Percentiles rank a stretch among this genome's conserved stretches.
These are phyloP conservation scores for Clarias laeviceps DNA, from an alignment of 2,797 vertebrate genomes.

Conservation along the genomic window DNA sequence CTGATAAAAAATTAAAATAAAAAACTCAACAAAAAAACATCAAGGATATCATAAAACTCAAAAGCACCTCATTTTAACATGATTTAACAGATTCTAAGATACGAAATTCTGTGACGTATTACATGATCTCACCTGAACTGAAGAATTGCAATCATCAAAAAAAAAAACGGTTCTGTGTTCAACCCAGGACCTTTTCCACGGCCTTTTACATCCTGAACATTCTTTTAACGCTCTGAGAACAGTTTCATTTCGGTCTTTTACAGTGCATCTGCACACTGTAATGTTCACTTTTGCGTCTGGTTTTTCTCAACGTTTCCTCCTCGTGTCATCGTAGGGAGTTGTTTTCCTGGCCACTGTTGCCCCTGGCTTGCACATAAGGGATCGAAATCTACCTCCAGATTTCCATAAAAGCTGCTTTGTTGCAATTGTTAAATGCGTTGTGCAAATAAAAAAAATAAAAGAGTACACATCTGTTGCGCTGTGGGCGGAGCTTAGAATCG, in stretches of 20 bases:
- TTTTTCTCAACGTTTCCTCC: slow-evolving; percentile 24
- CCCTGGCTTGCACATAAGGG: slow-evolving; percentile 11
- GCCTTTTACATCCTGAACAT: background rate
- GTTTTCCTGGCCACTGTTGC: slow-evolving; percentile 26
- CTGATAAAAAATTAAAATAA: too few relatives aligned
- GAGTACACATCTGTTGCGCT: background rate
- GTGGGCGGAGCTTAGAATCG: background rate
- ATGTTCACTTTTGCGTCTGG: slow-evolving; percentile 5
- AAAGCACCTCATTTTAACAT: too few relatives aligned
- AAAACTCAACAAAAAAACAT: background rate
- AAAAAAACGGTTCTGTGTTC: background rate
- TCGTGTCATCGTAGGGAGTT: slow-evolving; percentile 6
- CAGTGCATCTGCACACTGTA: slow-evolving; percentile 21
- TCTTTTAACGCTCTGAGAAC: background rate
- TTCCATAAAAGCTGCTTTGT: background rate
- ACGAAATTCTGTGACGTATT: background rate
- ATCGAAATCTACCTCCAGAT: slow-evolving; percentile 19
- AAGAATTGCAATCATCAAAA: too few relatives aligned
- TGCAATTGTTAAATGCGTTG: slow-evolving; percentile 3
- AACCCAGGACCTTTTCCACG: background rate
- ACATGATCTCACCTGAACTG: background rate
- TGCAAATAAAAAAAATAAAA: background rate
- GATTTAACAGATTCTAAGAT: too few relatives aligned
- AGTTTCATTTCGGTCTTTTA: background rate
- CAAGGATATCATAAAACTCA: background rate